These are phyloP conservation scores for Setipinna tenuifilis DNA, from an alignment of 2,797 vertebrate genomes.

Conservation along the genomic window DNA sequence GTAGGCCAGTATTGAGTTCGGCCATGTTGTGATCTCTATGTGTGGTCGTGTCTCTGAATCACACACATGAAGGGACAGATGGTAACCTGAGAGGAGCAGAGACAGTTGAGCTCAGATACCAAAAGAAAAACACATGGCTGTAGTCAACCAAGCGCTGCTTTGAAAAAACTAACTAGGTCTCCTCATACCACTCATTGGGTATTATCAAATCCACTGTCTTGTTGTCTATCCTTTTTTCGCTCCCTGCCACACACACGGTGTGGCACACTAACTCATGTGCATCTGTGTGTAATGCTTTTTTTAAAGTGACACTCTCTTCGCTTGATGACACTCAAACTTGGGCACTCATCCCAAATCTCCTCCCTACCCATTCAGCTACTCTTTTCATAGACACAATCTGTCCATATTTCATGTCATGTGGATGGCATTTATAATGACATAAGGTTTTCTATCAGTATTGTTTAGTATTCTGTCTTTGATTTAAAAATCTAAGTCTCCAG, in stretches of 20 bases:
- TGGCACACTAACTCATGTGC: neutral
- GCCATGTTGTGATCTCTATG: neutral
- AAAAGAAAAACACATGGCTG: slow-evolving; percentile 64
- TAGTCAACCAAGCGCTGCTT: slow-evolving; percentile 67
- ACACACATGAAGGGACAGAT: slow-evolving; percentile 45
- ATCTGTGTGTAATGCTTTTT: neutral
- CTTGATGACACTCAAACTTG: neutral
- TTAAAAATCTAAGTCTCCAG: neutral
- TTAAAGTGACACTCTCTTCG: neutral
- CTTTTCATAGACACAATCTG: neutral
- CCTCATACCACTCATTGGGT: slow-evolving; percentile 59
- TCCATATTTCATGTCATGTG: neutral
- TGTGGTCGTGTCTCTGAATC: neutral
- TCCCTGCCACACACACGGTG: slow-evolving; percentile 1
- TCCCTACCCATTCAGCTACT: neutral
- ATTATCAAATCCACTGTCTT: slow-evolving; percentile 56
- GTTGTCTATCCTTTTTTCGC: slow-evolving; percentile 46
- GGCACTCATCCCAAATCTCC: neutral
- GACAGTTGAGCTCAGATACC: slow-evolving; percentile 62
- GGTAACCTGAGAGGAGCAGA: slow-evolving; percentile 45
- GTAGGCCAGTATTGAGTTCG: too few relatives aligned
- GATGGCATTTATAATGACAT: neutral
- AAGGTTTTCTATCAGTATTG: neutral
- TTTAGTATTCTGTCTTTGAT: neutral
- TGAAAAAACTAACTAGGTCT: slow-evolving; percentile 78